phyloP scores from a whole-genome alignment of 2,797 vertebrate species.

The Passerculus sandwichensis region DNA sequence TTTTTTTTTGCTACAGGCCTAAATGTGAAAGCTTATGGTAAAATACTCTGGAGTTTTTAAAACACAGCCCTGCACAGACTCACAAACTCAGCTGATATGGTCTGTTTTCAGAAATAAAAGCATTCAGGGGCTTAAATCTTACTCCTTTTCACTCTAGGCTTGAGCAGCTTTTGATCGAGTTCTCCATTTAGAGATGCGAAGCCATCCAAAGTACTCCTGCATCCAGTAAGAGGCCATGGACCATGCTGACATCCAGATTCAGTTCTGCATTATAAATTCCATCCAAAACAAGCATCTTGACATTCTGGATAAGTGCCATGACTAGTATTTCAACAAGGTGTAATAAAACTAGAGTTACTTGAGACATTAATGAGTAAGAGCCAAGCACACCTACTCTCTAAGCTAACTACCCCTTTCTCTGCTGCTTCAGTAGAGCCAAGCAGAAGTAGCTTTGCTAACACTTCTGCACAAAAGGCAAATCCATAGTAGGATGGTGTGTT shows the following conservation, averaged over 20 bases:
- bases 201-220: background rate
- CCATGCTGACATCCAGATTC: background rate
- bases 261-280: background rate
- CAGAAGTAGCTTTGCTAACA: background rate
- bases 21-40: background rate
- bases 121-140: background rate
- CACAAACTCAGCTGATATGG: accelerated
- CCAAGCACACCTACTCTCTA: background rate
- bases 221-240: background rate
- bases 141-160: background rate
- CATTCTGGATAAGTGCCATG: background rate
- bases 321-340: background rate
- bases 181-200: background rate
- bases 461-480: background rate
- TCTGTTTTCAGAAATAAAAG: background rate
- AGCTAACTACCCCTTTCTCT: background rate
- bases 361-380: background rate
- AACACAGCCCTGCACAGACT: background rate
- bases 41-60: background rate
- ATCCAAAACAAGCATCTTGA: background rate
- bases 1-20: background rate
- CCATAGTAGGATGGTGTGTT: background rate
- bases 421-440: background rate
- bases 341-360: background rate
- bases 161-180: background rate